phyloP scores from a whole-genome alignment of 2,797 vertebrate species.

The Clamator glandarius region DNA sequence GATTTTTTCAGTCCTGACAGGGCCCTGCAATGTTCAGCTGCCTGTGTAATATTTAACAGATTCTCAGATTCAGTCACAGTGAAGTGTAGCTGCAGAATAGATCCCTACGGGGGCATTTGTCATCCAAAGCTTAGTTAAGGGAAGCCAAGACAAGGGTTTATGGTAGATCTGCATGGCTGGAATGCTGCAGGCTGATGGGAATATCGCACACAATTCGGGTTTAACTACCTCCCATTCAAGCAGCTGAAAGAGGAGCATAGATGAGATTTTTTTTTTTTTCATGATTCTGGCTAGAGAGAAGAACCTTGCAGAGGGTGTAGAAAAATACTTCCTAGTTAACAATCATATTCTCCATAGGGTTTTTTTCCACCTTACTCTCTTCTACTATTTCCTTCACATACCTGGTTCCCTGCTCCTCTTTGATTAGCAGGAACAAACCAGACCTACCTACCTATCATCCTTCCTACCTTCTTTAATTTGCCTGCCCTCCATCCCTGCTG shows the following conservation, averaged over 20 bases:
- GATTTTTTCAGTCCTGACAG: not conserved
- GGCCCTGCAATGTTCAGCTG: not conserved
- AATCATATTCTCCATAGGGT: not conserved
- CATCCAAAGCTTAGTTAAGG: not conserved
- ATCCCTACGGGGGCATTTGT: not conserved
- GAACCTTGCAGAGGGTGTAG: not conserved
- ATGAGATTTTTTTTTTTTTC: not conserved
- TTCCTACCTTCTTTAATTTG: not conserved
- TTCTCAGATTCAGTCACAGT: not conserved
- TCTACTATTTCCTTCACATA: rapidly evolving
- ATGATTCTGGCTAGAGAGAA: not conserved
- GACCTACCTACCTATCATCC: not conserved
- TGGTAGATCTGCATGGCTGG: not conserved
- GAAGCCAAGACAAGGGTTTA: not conserved
- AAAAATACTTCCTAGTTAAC: not conserved
- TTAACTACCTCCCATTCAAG: not conserved
- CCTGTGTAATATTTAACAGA: not conserved
- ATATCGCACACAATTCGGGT: not conserved
- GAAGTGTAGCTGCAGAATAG: constrained; percentile 6
- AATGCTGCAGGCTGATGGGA: not conserved
- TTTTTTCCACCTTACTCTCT: not conserved
- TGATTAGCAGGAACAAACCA: not conserved
- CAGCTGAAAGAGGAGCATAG: not conserved
- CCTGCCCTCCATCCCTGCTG: not conserved
- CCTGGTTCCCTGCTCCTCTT: not conserved